A percentile compares a stretch with the other conserved stretches of the same genome.
Conservation (phyloP, 1,140 invertebrate species). For the Drosophila sturtevanti region DNA sequence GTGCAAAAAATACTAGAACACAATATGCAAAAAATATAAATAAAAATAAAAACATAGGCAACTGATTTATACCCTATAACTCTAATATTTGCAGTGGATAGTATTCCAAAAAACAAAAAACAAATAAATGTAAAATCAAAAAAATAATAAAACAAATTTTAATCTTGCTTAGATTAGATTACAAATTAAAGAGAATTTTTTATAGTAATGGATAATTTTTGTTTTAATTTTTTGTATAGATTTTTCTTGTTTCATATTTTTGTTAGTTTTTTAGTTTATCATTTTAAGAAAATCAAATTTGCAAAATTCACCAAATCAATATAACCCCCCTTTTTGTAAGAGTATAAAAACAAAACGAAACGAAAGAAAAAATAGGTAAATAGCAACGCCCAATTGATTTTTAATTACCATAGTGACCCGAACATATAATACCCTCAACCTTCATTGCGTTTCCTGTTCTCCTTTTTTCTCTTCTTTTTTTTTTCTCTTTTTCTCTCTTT, state of each 20-base stretch:
- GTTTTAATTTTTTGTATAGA: no score
- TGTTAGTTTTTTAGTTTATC: no score
- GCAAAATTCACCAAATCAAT: background rate
- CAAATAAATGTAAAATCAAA: no score
- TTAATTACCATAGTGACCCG: conserved; percentile 70
- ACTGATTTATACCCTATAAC: background rate
- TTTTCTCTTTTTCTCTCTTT: conserved; percentile 41
- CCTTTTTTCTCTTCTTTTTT: background rate
- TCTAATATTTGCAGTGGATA: background rate
- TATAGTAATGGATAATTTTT: no score
- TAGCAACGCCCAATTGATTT: conserved; percentile 72
- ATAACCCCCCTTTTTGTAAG: background rate
- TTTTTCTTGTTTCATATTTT: no score
- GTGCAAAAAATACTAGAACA: conserved; percentile 17
- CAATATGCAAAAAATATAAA: background rate
- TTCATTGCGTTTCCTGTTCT: background rate
- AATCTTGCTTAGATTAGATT: no score
- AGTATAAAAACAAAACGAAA: background rate
- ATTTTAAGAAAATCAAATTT: background rate
- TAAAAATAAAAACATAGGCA: background rate
- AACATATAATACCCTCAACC: conserved; percentile 29
- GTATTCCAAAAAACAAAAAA: no score
- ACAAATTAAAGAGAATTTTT: no score
- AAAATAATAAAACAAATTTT: no score
- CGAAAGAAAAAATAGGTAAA: background rate